Evolutionary conservation across 2,797 vertebrate genomes (phyloP).

Genomic region (Enteromius treurensis): DNA sequence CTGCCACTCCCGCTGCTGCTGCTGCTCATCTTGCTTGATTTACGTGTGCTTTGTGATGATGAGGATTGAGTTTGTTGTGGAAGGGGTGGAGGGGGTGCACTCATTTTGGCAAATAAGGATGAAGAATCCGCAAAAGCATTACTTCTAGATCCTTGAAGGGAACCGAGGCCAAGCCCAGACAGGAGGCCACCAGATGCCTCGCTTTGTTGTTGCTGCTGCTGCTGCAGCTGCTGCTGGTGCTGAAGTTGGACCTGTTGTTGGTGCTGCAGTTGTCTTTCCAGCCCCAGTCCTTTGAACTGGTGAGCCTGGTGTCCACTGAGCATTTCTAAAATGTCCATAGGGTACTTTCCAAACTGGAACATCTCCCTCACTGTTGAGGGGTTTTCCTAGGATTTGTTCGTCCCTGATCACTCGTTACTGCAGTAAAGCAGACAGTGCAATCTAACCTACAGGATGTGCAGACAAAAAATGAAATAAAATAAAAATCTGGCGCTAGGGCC

Average conservation of each 20-base stretch:
- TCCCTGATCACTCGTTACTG: constrained; percentile 42
- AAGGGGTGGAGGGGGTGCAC: constrained; percentile 76
- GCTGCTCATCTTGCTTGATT: constrained; percentile 80
- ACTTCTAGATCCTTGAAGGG: constrained; percentile 77
- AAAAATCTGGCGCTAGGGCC: neutral
- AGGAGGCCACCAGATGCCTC: constrained; percentile 78
- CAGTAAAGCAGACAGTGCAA: constrained; percentile 32
- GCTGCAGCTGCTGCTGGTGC: constrained; percentile 84
- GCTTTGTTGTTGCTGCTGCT: constrained; percentile 74
- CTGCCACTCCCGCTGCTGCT: constrained; percentile 68
- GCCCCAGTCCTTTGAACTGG: constrained; percentile 83
- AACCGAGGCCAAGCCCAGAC: constrained; percentile 79
- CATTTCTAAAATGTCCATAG: constrained; percentile 87
- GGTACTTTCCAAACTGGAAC: constrained; percentile 86
- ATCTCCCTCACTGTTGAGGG: constrained; percentile 71
- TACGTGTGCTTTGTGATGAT: constrained; percentile 80
- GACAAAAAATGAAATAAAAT: neutral
- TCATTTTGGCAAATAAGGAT: constrained; percentile 82
- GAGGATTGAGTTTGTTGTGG: constrained; percentile 81
- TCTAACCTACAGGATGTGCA: constrained; percentile 14
- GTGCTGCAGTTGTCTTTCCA: constrained; percentile 81
- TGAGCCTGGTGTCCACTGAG: constrained; percentile 85
- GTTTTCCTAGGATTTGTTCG: constrained; percentile 43
- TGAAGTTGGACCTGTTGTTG: constrained; percentile 83
- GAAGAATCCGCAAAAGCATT: constrained; percentile 82